Conservation (phyloP, 2,888 invertebrate genomes). For the Acanthosoma haemorrhoidale region DNA sequence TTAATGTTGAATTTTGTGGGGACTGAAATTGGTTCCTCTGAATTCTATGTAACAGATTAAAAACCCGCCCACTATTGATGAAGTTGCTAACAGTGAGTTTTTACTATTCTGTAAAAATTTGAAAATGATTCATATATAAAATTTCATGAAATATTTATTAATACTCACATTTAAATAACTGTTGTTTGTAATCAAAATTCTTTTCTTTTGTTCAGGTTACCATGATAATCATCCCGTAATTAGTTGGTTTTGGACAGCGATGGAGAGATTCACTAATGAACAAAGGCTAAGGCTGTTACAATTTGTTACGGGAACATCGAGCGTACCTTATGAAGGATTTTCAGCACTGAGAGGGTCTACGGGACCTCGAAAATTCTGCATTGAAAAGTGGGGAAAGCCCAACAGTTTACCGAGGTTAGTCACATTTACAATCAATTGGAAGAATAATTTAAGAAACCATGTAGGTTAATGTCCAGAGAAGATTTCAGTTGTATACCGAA, state of each 20-base stretch:
- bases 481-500: too few species aligned
- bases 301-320: slow-evolving; percentile 97
- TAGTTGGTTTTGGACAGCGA: slow-evolving; percentile 96
- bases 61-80: too few species aligned
- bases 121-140: neutral
- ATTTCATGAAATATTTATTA: too few species aligned
- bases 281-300: slow-evolving; percentile 85
- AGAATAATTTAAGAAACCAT: too few species aligned
- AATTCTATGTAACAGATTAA: too few species aligned
- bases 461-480: too few species aligned
- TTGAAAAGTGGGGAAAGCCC: slow-evolving; percentile 94
- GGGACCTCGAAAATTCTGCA: slow-evolving; percentile 91
- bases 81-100: too few species aligned
- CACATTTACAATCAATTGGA: too few species aligned
- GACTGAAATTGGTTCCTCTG: too few species aligned
- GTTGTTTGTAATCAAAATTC: neutral
- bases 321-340: slow-evolving; percentile 97
- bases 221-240: slow-evolving; percentile 93
- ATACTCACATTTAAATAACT: too few species aligned
- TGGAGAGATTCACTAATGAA: slow-evolving; percentile 91
- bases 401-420: slow-evolving; percentile 83
- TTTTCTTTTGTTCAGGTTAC: slow-evolving; percentile 62
- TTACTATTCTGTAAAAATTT: too few species aligned
- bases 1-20: too few species aligned
- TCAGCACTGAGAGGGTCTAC: slow-evolving; percentile 89